Evolutionary conservation across 2,888 invertebrate species (phyloP).

Genomic region (Macrophya alboannulata): DNA sequence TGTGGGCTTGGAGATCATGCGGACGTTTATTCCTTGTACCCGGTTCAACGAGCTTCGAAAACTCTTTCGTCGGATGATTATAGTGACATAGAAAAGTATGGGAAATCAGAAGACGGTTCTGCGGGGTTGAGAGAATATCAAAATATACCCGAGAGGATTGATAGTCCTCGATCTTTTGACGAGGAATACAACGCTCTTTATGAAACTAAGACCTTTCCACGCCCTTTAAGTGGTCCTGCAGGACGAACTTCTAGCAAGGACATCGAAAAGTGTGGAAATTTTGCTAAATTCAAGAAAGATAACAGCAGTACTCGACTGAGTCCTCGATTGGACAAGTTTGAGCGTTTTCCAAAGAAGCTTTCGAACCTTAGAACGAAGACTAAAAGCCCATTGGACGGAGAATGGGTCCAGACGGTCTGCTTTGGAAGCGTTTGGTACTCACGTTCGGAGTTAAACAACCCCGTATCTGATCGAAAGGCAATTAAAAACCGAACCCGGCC

Average conservation of each 20-base stretch:
- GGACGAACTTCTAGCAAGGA: slow-evolving; percentile 3
- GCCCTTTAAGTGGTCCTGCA: not conserved
- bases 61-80: slow-evolving; percentile 16
- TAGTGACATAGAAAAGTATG: not conserved
- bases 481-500: not conserved
- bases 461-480: slow-evolving; percentile 16
- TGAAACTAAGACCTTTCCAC: not conserved
- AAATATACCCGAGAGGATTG: not conserved
- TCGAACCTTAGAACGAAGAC: not conserved
- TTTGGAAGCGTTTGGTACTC: slow-evolving; percentile 59
- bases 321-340: not conserved
- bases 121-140: not conserved
- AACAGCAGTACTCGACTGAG: not conserved
- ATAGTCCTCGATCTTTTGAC: slow-evolving; percentile 25
- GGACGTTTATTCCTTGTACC: slow-evolving; percentile 33
- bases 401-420: slow-evolving; percentile 59
- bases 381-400: slow-evolving; percentile 14
- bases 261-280: slow-evolving; percentile 6
- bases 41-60: not conserved
- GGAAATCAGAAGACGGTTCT: not conserved
- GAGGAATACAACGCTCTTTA: slow-evolving; percentile 42
- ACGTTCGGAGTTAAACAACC: slow-evolving; percentile 60
- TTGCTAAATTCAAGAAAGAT: not conserved
- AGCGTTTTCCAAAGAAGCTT: not conserved
- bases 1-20: slow-evolving; percentile 24